phyloP scores from a whole-genome alignment of 1,140 invertebrate species.

The Theocolax elegans region DNA sequence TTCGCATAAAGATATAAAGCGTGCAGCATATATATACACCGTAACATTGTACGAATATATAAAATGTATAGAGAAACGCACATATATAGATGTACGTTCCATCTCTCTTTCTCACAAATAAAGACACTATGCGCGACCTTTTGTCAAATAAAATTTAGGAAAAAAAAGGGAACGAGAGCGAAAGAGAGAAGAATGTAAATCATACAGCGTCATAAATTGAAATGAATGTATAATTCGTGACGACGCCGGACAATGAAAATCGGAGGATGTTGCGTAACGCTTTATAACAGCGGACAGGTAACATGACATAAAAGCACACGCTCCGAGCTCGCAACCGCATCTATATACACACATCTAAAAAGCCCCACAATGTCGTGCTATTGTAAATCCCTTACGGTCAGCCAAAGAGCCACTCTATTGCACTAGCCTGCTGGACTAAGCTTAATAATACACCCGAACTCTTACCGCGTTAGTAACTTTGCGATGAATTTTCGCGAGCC shows the following conservation, averaged over 20 bases:
- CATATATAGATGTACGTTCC: too few species aligned
- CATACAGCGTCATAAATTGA: slow-evolving; percentile 40
- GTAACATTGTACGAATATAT: too few species aligned
- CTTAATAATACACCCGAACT: too few species aligned
- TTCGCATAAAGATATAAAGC: too few species aligned
- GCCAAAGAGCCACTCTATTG: too few species aligned
- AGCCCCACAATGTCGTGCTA: not conserved
- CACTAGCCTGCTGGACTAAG: too few species aligned
- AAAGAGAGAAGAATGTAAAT: slow-evolving; percentile 40
- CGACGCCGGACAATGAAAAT: slow-evolving; percentile 51
- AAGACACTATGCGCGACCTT: slow-evolving; percentile 16
- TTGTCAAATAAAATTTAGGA: slow-evolving; percentile 34
- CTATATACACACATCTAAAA: not conserved
- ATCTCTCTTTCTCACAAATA: slow-evolving; percentile 1
- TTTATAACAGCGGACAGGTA: slow-evolving; percentile 45
- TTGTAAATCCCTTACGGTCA: slow-evolving; percentile 24
- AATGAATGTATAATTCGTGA: slow-evolving; percentile 50
- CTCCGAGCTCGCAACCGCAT: slow-evolving; percentile 16
- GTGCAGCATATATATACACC: too few species aligned
- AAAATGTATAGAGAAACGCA: too few species aligned
- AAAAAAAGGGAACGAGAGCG: slow-evolving; percentile 36
- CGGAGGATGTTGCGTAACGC: slow-evolving; percentile 48
- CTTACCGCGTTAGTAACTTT: too few species aligned
- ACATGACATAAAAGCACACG: slow-evolving; percentile 38
- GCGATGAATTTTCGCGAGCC: too few species aligned